Evolutionary conservation across 1,140 invertebrate species (phyloP), one percentile per base, ranked within the genome.

Genomic region (Planococcus citri): DNA sequence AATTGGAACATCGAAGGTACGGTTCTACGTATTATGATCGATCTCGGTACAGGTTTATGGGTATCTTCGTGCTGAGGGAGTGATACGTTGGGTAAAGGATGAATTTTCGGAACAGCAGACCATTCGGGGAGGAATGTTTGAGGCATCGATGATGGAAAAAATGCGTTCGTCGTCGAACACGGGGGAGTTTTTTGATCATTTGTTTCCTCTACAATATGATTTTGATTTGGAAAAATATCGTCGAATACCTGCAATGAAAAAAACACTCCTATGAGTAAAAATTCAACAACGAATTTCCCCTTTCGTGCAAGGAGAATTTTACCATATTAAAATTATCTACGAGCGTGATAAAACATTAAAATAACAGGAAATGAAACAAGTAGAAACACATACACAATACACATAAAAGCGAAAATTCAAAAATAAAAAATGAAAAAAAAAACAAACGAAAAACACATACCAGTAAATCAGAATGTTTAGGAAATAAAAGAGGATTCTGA

Each of bases 1-100:
- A 71, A 71, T 17, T 71, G 71, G 10, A 71, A 71, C 71, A 71
- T 71, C 27, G 71, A 67, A 12, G 37, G 71, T 29, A 68, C 37
- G 8, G 17, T 71, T 71, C 21, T 37, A 29, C 68, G 61, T 29
- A 71, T 57, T 21, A 71, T 27, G 37, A 71, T 69, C 1, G 68
- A 38, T 64, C 60, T 71, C 2, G 60, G 60, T 24, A 64, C 60
- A 14, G 60, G 20, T 25, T 20, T 14, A 17, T 51, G 41, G 22
- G 24, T 17, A 9, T 25, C 60, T 6, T 27, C 60, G 10, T 2
- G 60, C 51, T 6, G 29, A 33, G 29, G n/a, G n/a, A n/a, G 29
- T 14, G 41, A 17, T 17, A 51, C 17, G 2, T 4, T 4, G 2
- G 41, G 41, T 51, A 51, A n/a, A 3, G 41, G 10, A 21, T 25